A percentile compares a stretch with the other conserved stretches of the same genome.
These are phyloP conservation scores for Harpalus rubripes DNA, from an alignment of 2,888 invertebrate species.

Conservation along the genomic window DNA sequence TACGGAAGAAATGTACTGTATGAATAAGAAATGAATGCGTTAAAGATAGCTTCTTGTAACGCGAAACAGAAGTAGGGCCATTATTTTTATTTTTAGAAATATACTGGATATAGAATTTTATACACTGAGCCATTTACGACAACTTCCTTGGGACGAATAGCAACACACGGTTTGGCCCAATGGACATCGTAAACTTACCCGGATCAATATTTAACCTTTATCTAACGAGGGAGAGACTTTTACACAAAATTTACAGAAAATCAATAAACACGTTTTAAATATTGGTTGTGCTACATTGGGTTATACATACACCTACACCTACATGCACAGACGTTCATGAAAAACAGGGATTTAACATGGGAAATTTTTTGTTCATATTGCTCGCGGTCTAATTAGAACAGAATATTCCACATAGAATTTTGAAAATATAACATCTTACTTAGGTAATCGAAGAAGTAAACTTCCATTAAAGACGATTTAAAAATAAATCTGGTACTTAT, in stretches of 20 bases:
- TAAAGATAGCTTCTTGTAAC: slow-evolving; percentile 29
- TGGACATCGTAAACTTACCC: neutral
- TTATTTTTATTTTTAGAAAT: slow-evolving; percentile 40
- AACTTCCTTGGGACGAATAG: neutral
- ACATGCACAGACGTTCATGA: too few relatives aligned
- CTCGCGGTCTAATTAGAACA: too few relatives aligned
- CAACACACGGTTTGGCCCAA: neutral
- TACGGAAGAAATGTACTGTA: neutral
- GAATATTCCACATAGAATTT: too few relatives aligned
- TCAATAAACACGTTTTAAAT: too few relatives aligned
- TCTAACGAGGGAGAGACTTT: neutral
- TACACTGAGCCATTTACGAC: slow-evolving; percentile 19
- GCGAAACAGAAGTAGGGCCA: slow-evolving; percentile 4
- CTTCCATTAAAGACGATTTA: too few relatives aligned
- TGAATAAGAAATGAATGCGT: neutral
- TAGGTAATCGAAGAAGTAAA: too few relatives aligned
- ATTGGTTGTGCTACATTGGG: too few relatives aligned
- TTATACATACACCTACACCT: too few relatives aligned
- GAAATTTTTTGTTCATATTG: too few relatives aligned
- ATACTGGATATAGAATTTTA: slow-evolving; percentile 22
- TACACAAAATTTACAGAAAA: neutral
- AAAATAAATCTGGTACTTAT: too few relatives aligned
- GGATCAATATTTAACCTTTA: neutral
- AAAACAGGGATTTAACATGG: too few relatives aligned
- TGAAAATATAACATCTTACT: too few relatives aligned